Conservation (phyloP, 2,797 vertebrate genomes). For the Sandelia bainsii region DNA sequence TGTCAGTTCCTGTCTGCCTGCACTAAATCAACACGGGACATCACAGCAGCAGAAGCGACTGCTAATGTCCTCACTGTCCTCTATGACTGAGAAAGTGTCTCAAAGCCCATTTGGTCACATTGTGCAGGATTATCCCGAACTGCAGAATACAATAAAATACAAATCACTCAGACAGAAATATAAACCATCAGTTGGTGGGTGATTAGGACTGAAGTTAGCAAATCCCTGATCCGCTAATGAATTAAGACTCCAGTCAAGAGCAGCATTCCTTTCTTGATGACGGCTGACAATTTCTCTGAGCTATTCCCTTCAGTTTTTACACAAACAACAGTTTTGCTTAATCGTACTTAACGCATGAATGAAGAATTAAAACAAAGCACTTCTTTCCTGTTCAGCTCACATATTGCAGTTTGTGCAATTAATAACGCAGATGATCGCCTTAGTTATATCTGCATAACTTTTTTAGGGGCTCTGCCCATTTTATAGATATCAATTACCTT, state of each 20-base stretch:
- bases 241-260: slow-evolving; percentile 76
- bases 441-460: slow-evolving; percentile 66
- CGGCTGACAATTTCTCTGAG: slow-evolving; percentile 67
- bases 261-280: slow-evolving; percentile 62
- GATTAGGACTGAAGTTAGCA: slow-evolving; percentile 77
- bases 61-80: slow-evolving; percentile 70
- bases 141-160: slow-evolving; percentile 70
- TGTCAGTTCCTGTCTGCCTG: background rate
- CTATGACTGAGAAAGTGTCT: slow-evolving; percentile 47
- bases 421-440: slow-evolving; percentile 75
- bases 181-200: slow-evolving; percentile 70
- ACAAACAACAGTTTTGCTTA: slow-evolving; percentile 67
- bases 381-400: slow-evolving; percentile 54
- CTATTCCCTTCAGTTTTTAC: slow-evolving; percentile 50
- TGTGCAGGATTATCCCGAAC: slow-evolving; percentile 75
- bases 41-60: slow-evolving; percentile 8
- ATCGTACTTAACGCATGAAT: slow-evolving; percentile 62
- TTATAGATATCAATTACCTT: slow-evolving; percentile 81
- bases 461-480: slow-evolving; percentile 67
- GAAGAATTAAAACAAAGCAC: slow-evolving; percentile 72
- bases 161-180: slow-evolving; percentile 71
- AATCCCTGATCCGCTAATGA: slow-evolving; percentile 80
- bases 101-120: slow-evolving; percentile 71
- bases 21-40: background rate
- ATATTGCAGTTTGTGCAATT: slow-evolving; percentile 67